Conservation (phyloP, 2,888 invertebrate species). For the Prenolepis imparis region DNA sequence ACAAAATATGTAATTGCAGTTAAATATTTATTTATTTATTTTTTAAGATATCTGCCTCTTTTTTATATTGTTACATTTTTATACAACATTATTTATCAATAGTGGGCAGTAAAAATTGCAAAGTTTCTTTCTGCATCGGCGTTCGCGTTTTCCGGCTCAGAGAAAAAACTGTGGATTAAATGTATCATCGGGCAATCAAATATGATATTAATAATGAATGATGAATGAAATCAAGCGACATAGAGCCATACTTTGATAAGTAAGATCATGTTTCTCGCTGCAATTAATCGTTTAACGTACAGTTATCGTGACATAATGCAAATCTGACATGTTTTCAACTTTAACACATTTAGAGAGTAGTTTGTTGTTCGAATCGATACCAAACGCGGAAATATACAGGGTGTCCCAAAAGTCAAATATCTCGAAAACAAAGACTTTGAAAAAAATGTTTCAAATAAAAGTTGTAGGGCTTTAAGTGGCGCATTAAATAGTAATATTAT, state of each 20-base stretch:
- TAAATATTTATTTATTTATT: conserved; percentile 9
- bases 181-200: conserved; percentile 33
- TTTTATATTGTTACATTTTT: conserved; percentile 38
- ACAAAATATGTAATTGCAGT: conserved; percentile 44
- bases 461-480: too few relatives aligned
- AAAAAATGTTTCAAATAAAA: too few relatives aligned
- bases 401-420: too few relatives aligned
- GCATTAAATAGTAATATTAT: too few relatives aligned
- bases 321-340: conserved; percentile 54
- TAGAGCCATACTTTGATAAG: conserved; percentile 69
- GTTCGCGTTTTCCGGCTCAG: conserved; percentile 9
- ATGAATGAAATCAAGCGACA: conserved; percentile 79
- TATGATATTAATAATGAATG: conserved; percentile 73
- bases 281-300: conserved; percentile 49
- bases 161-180: conserved; percentile 52
- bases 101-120: conserved; percentile 8
- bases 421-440: too few relatives aligned
- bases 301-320: conserved; percentile 49
- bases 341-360: not conserved
- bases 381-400: not conserved
- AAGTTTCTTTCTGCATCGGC: conserved; percentile 28
- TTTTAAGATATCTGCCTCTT: conserved; percentile 13
- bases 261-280: conserved; percentile 54
- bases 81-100: conserved; percentile 25
- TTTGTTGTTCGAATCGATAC: not conserved